Conservation (phyloP, 92 coral and sea anemone species). For the Paragorgia papillata region DNA sequence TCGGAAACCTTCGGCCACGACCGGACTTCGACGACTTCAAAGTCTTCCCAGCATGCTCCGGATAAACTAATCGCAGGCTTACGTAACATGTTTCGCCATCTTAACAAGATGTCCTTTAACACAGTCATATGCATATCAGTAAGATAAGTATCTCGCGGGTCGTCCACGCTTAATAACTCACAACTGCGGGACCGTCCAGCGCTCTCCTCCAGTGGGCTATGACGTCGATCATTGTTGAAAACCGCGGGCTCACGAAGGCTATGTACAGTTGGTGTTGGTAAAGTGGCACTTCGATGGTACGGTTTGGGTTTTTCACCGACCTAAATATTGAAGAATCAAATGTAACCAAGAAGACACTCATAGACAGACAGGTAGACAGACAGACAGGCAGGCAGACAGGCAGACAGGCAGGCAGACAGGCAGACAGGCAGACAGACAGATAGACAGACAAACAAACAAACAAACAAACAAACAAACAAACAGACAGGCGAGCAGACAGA, state of each 20-base stretch:
- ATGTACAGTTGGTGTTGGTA: neutral
- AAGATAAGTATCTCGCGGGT: constrained; percentile 3
- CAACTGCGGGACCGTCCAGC: constrained; percentile 36
- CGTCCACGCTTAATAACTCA: constrained; percentile 6
- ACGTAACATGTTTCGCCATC: constrained; percentile 29
- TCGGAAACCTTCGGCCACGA: constrained; percentile 38
- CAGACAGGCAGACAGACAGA: too few relatives aligned
- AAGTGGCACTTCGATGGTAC: neutral
- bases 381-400: too few relatives aligned
- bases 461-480: too few relatives aligned
- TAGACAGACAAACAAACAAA: too few relatives aligned
- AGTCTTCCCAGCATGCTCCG: constrained; percentile 45
- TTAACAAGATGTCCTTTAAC: constrained; percentile 18
- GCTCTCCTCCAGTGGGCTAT: neutral
- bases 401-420: too few relatives aligned
- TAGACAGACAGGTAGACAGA: too few relatives aligned
- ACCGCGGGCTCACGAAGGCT: neutral
- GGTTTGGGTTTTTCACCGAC: constrained; percentile 2
- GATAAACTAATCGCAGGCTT: constrained; percentile 31
- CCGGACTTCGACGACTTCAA: constrained; percentile 20
- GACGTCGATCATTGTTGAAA: neutral
- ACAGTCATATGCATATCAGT: constrained; percentile 26
- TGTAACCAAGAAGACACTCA: too few relatives aligned
- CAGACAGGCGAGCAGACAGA: too few relatives aligned
- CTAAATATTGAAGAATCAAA: constrained; percentile 5